Evolutionary conservation across 2,113 vertebrate species (phyloP), one percentile per base, ranked within the genome.

Genomic region (Psittacus erithacus): DNA sequence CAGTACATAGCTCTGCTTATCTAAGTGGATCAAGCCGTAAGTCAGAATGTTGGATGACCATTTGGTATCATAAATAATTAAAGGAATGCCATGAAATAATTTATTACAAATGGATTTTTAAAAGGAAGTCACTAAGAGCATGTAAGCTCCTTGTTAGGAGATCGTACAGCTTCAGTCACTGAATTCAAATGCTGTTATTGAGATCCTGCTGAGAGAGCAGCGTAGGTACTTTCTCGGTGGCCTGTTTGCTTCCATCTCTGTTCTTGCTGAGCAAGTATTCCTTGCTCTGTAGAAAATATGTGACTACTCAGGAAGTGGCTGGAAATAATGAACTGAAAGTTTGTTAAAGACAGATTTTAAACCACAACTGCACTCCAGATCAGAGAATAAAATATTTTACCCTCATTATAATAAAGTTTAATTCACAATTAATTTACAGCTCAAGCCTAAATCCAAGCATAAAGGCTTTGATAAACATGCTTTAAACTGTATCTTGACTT

Each of bases 91-190:
- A 94, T 96, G 92, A 93, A 96, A 96, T 96, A 92, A 94, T 96
- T 90, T 92, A 96, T 95, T 94, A 90, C 90, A 96, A 93, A 94
- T 93, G 90, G 94, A 88, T 88, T 94, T 92, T 90, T 88, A 68
- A 88, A 93, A 93, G 73, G 52, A 29, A 94, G 82, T 79, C 57
- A 64, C 86, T 95, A 93, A 96, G 92, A 95, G 92, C 80, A 57
- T 92, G 47, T 17, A 47, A 90, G 39, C 65, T 96, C 24, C 62
- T 93, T 90, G 55, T 52, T 82, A 90, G 71, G 39, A 92, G 92
- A 88, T 75, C 60, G 83, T 52, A 64, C 79, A 38, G 65, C 29
- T 92, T 95, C 95, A 96, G 41, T 88, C 90, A 90, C 73, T 69
- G 64, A 94, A 92, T 88, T 95, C 70, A 95, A 95, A 95, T 76